Conservation (phyloP, 2,888 invertebrate genomes). For the Leptogaster cylindrica region DNA sequence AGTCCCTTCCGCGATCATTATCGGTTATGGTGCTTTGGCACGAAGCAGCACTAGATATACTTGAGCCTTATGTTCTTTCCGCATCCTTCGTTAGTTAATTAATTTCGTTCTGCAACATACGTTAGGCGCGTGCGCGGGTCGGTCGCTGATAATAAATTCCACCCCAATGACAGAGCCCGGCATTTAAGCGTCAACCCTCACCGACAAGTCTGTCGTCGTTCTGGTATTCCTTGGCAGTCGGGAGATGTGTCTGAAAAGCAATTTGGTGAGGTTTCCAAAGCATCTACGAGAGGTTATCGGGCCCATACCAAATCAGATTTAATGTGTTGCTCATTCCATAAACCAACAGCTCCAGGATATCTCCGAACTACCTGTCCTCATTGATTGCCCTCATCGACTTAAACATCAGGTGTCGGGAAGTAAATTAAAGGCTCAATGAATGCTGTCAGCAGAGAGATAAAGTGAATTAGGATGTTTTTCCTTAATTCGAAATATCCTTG, state of each 20-base stretch:
- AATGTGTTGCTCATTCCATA: slow-evolving; percentile 34
- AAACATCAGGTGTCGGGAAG: slow-evolving; percentile 40
- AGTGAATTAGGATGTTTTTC: slow-evolving; percentile 42
- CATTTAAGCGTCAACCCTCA: slow-evolving; percentile 21
- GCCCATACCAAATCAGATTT: slow-evolving; percentile 35
- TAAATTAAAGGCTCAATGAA: slow-evolving; percentile 31
- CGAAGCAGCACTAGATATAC: neutral
- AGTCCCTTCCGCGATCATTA: neutral
- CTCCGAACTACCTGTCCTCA: slow-evolving; percentile 17
- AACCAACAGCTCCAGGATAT: slow-evolving; percentile 25
- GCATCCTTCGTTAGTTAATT: slow-evolving; percentile 23
- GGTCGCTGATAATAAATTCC: slow-evolving; percentile 38
- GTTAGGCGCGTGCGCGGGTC: slow-evolving; percentile 37
- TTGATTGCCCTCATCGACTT: slow-evolving; percentile 13
- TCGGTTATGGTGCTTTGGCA: slow-evolving; percentile 23
- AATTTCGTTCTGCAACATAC: slow-evolving; percentile 40
- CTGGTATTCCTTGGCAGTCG: slow-evolving; percentile 5
- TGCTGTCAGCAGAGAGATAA: slow-evolving; percentile 29
- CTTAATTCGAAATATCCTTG: slow-evolving; percentile 37
- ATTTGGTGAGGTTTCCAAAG: slow-evolving; percentile 14
- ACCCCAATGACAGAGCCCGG: slow-evolving; percentile 30
- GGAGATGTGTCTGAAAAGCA: neutral
- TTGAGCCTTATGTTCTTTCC: neutral
- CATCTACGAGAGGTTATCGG: neutral
- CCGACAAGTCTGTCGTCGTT: slow-evolving; percentile 25